Percentiles rank a stretch among this genome's conserved stretches.
Conservation (phyloP, 2,797 vertebrate genomes). For the Sebastes taczanowskii region DNA sequence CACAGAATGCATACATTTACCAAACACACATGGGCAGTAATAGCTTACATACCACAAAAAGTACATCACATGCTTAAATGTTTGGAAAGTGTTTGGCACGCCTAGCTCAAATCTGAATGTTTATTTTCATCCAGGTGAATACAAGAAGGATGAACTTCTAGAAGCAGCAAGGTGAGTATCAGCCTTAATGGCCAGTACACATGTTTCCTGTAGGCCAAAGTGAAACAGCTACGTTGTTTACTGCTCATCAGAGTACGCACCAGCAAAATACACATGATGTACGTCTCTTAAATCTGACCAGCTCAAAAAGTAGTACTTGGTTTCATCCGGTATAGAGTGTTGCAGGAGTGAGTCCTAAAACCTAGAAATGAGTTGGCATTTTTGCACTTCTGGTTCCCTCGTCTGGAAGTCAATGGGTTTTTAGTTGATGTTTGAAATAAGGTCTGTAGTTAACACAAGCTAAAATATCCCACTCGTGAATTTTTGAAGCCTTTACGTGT, state of each 20-base stretch:
- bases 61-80: neutral
- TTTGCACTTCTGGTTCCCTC: neutral
- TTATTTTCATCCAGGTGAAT: constrained; percentile 94
- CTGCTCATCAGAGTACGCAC: neutral
- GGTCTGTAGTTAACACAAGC: too few species aligned
- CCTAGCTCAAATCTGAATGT: constrained; percentile 77
- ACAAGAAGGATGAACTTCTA: constrained; percentile 99
- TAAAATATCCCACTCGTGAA: too few species aligned
- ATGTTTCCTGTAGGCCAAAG: neutral
- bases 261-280: neutral
- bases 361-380: neutral
- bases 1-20: neutral
- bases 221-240: neutral
- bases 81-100: neutral
- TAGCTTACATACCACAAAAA: neutral
- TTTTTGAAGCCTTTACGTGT: too few species aligned
- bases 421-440: too few species aligned
- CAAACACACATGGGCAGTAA: neutral
- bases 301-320: neutral
- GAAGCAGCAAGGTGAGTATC: constrained; percentile 97
- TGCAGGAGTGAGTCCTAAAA: neutral
- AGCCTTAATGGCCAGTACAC: neutral
- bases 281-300: neutral
- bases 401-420: too few species aligned
- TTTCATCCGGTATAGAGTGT: neutral